Base-by-base conservation (phyloP, 1,140 invertebrate genomes). In the Contarinia nasturtii region DNA sequence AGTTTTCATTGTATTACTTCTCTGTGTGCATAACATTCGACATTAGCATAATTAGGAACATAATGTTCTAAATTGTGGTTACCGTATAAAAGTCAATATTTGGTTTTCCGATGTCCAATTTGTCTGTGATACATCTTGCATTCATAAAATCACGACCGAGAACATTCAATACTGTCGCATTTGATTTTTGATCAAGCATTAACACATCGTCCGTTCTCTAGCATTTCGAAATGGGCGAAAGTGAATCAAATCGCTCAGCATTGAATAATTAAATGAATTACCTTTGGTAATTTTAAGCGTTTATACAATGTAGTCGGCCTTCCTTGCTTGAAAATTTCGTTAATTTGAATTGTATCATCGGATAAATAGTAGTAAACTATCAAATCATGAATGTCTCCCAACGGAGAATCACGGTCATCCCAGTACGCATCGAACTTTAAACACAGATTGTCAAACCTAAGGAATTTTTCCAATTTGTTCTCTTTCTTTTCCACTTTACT, bases 321-420 rank as follows among this genome's bases (percentile, higher is more conserved):
- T 59, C 85, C 78, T 20, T 72, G 1, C 81, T 80, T 21, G 76
- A 74, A 56, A 2, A 75, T 73, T 67, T 85, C 88, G 51, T 84
- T 78, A 4, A 95, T 78, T 59, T 94, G 87, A 15, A 94, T 79
- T 0, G 86, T 92, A 57, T 90, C 82, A 60, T 95, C 87, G 0
- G 80, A 75, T 12, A 94, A 66, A 63, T 84, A 93, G 61, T 87
- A 94, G 60, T 77, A 72, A 5, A 90, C 66, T 54, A 84, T 76
- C 3, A 87, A 62, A 53, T 82, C 65, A 52, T 86, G 76, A n/a
- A 87, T 56, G 33, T 75, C 68, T 33, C 88, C 79, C 60, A 77
- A 76, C 55, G 79, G 72, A 27, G 70, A 76, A 2, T 76, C 70
- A 8, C 77, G 70, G 58, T 94, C 88, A 58, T 94, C 87, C 89